Conservation (phyloP, 37 sponge, comb jelly and placozoan genomes). For the Eunapius fragilis region DNA sequence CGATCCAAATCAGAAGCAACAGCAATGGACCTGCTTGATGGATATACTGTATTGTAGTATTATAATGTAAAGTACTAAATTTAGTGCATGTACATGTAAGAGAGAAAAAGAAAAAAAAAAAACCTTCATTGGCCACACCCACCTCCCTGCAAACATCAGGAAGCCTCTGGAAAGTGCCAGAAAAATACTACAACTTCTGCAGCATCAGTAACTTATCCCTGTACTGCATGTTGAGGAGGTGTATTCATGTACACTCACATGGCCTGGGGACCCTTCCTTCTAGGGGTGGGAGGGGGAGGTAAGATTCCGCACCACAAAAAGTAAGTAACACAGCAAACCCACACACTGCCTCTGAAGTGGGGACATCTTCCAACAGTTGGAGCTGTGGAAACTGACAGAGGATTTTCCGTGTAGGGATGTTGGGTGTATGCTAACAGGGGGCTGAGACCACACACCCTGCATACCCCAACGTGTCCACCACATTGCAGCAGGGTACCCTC, state of each 20-base stretch:
- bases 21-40: too few species aligned
- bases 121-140: too few species aligned
- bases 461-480: not conserved
- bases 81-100: too few species aligned
- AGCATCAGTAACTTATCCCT: conserved; percentile 54
- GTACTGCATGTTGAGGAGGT: conserved; percentile 26
- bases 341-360: not conserved
- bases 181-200: conserved; percentile 48
- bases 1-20: too few species aligned
- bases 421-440: not conserved
- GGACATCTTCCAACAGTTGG: not conserved
- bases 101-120: too few species aligned
- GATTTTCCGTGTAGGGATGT: conserved; percentile 53
- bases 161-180: conserved; percentile 5
- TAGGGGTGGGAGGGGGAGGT: too few species aligned
- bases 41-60: too few species aligned
- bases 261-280: not conserved
- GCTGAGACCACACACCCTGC: not conserved
- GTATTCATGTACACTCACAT: not conserved
- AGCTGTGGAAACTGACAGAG: conserved; percentile 48
- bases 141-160: conserved; percentile 61
- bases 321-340: not conserved
- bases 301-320: not conserved
- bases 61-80: too few species aligned
- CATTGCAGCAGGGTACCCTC: not conserved